These are phyloP conservation scores for Trinectes maculatus DNA, from an alignment of 2,113 vertebrate species.

Conservation along the genomic window DNA sequence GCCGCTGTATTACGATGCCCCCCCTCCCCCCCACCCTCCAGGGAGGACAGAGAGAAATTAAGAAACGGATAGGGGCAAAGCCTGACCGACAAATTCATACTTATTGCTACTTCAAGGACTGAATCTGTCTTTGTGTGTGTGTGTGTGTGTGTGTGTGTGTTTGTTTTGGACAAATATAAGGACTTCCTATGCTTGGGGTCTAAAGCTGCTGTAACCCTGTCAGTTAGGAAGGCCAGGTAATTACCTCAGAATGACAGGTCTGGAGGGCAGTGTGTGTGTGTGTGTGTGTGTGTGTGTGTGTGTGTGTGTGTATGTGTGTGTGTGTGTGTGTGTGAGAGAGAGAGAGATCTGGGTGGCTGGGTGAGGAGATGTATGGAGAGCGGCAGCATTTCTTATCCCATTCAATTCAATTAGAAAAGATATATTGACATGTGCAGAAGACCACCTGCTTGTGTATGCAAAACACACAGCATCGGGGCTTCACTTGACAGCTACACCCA, in stretches of 20 bases:
- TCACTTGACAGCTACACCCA: conserved; percentile 48
- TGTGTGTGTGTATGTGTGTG: conserved; percentile 14
- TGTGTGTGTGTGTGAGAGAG: conserved; percentile 14
- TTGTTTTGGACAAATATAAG: conserved; percentile 50
- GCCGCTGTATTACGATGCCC: conserved; percentile 34
- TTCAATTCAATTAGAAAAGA: conserved; percentile 72
- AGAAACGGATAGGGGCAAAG: conserved; percentile 25
- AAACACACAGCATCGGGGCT: conserved; percentile 64
- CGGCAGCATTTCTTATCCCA: conserved; percentile 60
- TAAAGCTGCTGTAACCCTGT: conserved; percentile 66
- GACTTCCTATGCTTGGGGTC: conserved; percentile 63
- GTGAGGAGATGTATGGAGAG: conserved; percentile 46
- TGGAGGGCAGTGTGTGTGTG: conserved; percentile 53
- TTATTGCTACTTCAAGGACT: conserved; percentile 30
- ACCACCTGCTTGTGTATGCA: conserved; percentile 72
- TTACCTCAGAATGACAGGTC: conserved; percentile 76
- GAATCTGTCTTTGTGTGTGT: conserved; percentile 20
- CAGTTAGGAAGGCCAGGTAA: conserved; percentile 76
- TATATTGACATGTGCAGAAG: conserved; percentile 63
- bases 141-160: conserved; percentile 14
- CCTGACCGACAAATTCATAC: conserved; percentile 48
- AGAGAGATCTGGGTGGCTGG: conserved; percentile 37
- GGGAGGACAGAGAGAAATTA: conserved; percentile 42
- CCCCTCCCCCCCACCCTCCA: background rate
- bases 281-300: conserved; percentile 16